phyloP scores from a whole-genome alignment of 2,113 vertebrate species.

The Phylloscopus trochilus region DNA sequence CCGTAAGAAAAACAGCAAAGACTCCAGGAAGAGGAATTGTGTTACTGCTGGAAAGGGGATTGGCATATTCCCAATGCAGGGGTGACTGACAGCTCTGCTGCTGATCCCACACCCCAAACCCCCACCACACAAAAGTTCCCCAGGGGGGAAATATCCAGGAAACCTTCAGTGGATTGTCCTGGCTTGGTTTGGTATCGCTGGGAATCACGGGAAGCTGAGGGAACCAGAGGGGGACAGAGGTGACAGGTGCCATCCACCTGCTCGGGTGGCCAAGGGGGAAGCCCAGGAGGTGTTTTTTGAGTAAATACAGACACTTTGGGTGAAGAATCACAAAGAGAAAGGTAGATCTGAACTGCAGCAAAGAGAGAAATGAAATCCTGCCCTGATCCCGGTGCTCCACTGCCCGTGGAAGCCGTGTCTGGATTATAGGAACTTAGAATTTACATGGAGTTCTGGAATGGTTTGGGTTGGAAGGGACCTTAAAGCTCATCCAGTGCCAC shows the following conservation, averaged over 20 bases:
- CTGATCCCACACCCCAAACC: background rate
- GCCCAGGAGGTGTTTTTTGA: background rate
- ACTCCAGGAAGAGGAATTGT: slow-evolving; percentile 52
- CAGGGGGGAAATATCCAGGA: background rate
- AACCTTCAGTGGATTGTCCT: background rate
- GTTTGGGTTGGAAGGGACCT: background rate
- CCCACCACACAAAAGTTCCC: background rate
- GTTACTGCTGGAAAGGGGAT: slow-evolving; percentile 49
- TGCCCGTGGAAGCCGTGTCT: rapidly evolving
- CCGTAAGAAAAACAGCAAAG: slow-evolving; percentile 56
- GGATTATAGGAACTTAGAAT: background rate
- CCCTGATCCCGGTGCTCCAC: rapidly evolving
- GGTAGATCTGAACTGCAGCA: background rate
- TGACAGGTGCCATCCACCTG: background rate
- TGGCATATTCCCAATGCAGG: slow-evolving; percentile 51
- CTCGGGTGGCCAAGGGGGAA: rapidly evolving
- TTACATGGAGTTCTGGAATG: background rate
- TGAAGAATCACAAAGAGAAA: rapidly evolving
- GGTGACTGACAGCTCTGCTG: slow-evolving; percentile 33
- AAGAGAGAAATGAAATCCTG: background rate
- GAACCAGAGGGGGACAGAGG: background rate
- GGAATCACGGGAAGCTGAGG: background rate
- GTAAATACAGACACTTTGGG: background rate
- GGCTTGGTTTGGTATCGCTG: background rate
- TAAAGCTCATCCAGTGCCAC: background rate